phyloP scores from a whole-genome alignment of 37 sponge, comb jelly and placozoan species.

The Axinella damicornis region DNA sequence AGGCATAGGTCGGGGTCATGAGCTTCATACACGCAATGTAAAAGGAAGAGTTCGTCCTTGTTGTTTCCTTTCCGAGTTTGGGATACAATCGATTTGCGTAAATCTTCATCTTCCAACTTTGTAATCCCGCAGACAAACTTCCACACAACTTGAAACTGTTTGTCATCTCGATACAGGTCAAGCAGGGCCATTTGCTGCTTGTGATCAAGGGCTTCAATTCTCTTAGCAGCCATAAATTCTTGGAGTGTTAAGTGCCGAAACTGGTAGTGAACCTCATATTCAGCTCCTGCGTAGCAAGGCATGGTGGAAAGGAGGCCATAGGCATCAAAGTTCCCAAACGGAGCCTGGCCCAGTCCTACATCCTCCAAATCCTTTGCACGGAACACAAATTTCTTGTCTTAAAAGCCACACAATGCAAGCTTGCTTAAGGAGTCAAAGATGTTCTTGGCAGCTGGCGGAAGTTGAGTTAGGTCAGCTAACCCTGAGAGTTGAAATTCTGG shows the following conservation, averaged over 20 bases:
- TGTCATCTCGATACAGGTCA: not conserved
- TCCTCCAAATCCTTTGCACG: not conserved
- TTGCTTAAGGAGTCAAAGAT: not conserved
- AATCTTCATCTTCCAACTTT: not conserved
- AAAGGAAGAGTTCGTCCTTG: not conserved
- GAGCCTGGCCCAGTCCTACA: not conserved
- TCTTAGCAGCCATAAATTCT: not conserved
- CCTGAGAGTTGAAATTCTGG: not conserved
- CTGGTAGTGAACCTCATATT: not conserved
- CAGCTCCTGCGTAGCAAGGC: not conserved
- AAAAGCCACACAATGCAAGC: not conserved
- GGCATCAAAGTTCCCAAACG: not conserved
- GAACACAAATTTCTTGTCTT: not conserved
- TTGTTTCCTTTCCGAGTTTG: not conserved
- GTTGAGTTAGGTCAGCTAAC: not conserved
- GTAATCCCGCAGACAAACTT: conserved; percentile 7
- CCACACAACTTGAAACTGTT: conserved; percentile 4
- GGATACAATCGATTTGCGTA: not conserved
- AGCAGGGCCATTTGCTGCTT: not conserved
- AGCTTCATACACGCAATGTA: conserved; percentile 11
- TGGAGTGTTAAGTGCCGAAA: not conserved
- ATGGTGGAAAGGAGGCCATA: not conserved
- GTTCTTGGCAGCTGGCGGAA: not conserved
- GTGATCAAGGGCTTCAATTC: not conserved
- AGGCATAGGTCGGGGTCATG: not conserved